Conservation (phyloP, 2,888 invertebrate genomes). For the Nephrotoma guestfalica region DNA sequence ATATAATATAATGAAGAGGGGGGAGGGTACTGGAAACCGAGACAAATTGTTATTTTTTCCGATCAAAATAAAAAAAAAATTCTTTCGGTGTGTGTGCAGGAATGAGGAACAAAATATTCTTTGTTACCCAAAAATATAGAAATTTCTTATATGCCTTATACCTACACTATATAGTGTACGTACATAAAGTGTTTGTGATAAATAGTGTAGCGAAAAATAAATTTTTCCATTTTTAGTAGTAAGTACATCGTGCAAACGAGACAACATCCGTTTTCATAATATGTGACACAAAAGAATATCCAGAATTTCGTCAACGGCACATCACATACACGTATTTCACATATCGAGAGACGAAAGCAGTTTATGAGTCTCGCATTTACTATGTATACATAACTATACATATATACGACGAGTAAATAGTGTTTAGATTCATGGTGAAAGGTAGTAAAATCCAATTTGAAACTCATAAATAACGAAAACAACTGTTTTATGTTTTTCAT, state of each 20-base stretch:
- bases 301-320: not conserved
- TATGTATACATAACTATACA: too few species aligned
- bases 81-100: not conserved
- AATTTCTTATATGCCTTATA: not conserved
- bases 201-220: not conserved
- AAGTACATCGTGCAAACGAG: not conserved
- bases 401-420: not conserved
- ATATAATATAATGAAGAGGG: not conserved
- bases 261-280: not conserved
- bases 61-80: not conserved
- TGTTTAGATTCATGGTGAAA: not conserved
- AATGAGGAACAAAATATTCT: not conserved
- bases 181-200: not conserved
- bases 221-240: not conserved
- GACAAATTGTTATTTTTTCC: not conserved
- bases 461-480: not conserved
- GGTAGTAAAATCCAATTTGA: not conserved
- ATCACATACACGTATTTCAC: not conserved
- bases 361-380: not conserved
- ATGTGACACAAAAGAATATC: not conserved
- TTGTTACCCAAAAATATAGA: not conserved
- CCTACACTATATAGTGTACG: too few species aligned
- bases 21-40: not conserved
- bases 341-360: not conserved
- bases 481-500: not conserved